Percentiles rank a stretch among this genome's conserved stretches.
Conservation (phyloP, 2,113 vertebrate genomes). For the Pollachius pollachius region DNA sequence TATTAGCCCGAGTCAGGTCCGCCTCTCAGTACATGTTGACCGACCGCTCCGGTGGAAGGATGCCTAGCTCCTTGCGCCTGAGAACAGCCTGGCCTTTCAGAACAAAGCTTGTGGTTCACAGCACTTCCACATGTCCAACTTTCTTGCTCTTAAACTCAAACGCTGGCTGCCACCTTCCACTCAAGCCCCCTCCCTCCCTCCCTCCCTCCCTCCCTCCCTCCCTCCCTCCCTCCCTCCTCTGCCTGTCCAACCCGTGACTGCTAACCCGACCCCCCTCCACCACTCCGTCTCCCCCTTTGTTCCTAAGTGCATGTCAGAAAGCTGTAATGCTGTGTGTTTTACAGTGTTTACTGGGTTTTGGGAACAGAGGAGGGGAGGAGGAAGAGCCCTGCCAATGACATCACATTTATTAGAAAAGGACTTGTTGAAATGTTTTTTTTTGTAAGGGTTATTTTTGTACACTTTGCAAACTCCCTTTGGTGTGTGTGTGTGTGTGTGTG, state of each 20-base stretch:
- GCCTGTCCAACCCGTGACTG: too few relatives aligned
- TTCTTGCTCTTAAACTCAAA: conserved; percentile 51
- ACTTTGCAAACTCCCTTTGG: not conserved
- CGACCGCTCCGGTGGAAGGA: conserved; percentile 28
- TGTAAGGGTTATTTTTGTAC: not conserved
- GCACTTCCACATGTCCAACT: conserved; percentile 61
- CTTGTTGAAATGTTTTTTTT: not conserved
- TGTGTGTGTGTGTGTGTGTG: conserved; percentile 5
- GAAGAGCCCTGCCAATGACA: not conserved
- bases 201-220: conserved; percentile 24
- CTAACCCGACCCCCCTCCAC: not conserved
- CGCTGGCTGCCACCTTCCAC: conserved; percentile 42
- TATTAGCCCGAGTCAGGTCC: conserved; percentile 47
- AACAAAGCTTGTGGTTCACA: conserved; percentile 61
- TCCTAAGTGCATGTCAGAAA: conserved; percentile 8
- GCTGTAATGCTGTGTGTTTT: conserved; percentile 9
- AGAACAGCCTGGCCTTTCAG: conserved; percentile 70
- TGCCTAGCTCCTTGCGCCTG: conserved; percentile 50
- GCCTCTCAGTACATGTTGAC: conserved; percentile 40
- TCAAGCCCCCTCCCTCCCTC: conserved; percentile 27
- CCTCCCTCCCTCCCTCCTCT: conserved; percentile 21
- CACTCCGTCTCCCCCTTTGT: not conserved
- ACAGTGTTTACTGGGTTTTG: not conserved
- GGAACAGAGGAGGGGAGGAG: conserved; percentile 2
- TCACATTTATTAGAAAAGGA: not conserved